A percentile compares a stretch with the other conserved stretches of the same genome.
Evolutionary conservation across 2,888 invertebrate species (phyloP).

Genomic region (Troglohyphantes excavatus): DNA sequence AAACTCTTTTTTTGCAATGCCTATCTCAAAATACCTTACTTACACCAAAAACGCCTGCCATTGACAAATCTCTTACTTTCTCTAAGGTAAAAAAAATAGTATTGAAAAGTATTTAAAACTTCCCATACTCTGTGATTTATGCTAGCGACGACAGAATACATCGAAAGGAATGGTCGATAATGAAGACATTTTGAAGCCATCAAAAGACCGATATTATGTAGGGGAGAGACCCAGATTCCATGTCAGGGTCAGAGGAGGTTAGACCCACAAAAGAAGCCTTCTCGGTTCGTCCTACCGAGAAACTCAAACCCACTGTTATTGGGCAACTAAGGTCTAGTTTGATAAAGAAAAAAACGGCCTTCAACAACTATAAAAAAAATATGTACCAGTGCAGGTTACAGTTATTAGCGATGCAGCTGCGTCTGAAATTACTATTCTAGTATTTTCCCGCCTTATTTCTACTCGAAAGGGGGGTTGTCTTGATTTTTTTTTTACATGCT

Average conservation of each 20-base stretch:
- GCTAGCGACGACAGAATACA: neutral
- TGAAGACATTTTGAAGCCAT: conserved; percentile 59
- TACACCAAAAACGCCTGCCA: neutral
- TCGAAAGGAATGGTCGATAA: conserved; percentile 20
- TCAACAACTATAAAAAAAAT: conserved; percentile 18
- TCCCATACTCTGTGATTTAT: neutral
- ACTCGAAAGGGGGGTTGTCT: conserved; percentile 29
- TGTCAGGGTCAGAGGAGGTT: conserved; percentile 49
- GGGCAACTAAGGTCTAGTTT: conserved; percentile 51
- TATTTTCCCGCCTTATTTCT: conserved; percentile 39
- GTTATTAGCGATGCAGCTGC: conserved; percentile 72
- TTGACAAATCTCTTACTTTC: neutral
- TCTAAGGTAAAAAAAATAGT: neutral
- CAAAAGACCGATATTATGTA: neutral
- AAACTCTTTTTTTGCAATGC: neutral
- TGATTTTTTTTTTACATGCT: conserved; percentile 43
- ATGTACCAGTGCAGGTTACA: conserved; percentile 21
- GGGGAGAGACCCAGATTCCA: conserved; percentile 38
- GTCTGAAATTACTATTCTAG: conserved; percentile 59
- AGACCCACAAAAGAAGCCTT: conserved; percentile 43
- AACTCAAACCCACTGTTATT: conserved; percentile 42
- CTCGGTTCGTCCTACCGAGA: no score
- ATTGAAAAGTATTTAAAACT: conserved; percentile 2
- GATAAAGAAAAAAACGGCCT: conserved; percentile 22
- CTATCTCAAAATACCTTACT: neutral